A percentile compares a stretch with the other conserved stretches of the same genome.
These are phyloP conservation scores for Struthidea cinerea DNA, from an alignment of 2,113 vertebrate species.

Conservation along the genomic window DNA sequence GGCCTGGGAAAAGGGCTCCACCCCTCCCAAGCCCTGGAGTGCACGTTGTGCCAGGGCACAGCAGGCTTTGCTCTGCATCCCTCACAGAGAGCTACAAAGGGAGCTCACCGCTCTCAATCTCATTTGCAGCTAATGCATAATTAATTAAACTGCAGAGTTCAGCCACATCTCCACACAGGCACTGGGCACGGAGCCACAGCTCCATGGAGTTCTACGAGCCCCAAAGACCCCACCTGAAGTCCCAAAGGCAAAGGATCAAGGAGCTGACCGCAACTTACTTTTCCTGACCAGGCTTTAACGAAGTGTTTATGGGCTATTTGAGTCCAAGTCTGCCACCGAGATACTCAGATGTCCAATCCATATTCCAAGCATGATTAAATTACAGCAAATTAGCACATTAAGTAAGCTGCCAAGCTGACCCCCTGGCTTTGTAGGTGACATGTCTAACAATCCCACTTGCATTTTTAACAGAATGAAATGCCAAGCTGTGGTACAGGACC, in stretches of 20 bases:
- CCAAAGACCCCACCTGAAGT: background rate
- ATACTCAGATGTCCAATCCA: background rate
- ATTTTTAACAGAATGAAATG: constrained; percentile 47
- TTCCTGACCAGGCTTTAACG: accelerated
- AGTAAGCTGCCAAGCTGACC: background rate
- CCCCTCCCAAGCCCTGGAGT: background rate
- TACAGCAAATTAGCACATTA: constrained; percentile 61
- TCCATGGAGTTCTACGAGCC: accelerated
- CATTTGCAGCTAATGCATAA: background rate
- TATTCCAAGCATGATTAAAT: constrained; percentile 44
- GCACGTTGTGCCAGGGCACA: accelerated
- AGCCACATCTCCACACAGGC: background rate
- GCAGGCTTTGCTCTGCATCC: background rate
- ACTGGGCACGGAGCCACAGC: background rate
- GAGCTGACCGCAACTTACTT: background rate
- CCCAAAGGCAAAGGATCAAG: background rate
- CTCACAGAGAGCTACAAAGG: background rate
- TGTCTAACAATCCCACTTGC: constrained; percentile 42
- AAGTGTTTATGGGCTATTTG: background rate
- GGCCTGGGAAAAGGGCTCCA: background rate
- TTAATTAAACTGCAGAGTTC: background rate
- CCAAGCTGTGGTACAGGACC: background rate
- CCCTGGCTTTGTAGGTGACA: constrained; percentile 27
- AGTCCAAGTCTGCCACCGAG: background rate
- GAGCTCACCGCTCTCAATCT: background rate